Conservation (phyloP, 2,888 invertebrate genomes). For the Dilophus febrilis region DNA sequence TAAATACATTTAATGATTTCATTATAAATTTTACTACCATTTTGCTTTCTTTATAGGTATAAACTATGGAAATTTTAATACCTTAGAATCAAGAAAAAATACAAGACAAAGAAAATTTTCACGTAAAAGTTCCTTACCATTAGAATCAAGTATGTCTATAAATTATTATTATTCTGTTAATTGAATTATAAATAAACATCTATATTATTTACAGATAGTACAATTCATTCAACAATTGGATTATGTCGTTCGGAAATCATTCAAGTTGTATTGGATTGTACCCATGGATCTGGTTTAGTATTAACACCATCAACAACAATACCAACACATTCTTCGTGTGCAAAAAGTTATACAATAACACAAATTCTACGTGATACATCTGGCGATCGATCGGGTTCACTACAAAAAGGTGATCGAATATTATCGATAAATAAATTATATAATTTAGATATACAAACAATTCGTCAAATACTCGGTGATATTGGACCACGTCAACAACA, state of each 20-base stretch:
- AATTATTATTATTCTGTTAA: neutral
- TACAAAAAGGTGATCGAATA: slow-evolving; percentile 67
- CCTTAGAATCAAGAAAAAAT: slow-evolving; percentile 34
- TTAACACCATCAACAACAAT: slow-evolving; percentile 14
- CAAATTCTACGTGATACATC: slow-evolving; percentile 26
- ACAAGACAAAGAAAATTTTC: slow-evolving; percentile 30
- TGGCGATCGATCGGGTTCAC: slow-evolving; percentile 47
- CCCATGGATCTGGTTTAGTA: slow-evolving; percentile 28
- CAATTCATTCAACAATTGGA: slow-evolving; percentile 19
- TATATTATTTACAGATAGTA: slow-evolving; percentile 1
- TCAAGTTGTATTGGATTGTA: slow-evolving; percentile 28
- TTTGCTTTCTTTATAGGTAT: too few species aligned
- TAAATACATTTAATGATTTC: too few species aligned
- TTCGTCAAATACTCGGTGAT: slow-evolving; percentile 31
- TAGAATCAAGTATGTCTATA: slow-evolving; percentile 14
- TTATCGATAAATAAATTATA: slow-evolving; percentile 69
- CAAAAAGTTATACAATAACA: slow-evolving; percentile 23
- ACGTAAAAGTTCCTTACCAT: slow-evolving; percentile 33
- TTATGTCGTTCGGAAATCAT: slow-evolving; percentile 28
- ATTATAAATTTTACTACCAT: too few species aligned
- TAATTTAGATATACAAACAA: slow-evolving; percentile 40
- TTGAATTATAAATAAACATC: neutral
- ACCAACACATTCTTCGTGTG: slow-evolving; percentile 20
- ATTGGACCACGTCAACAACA: slow-evolving; percentile 13
- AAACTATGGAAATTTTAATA: slow-evolving; percentile 31